Evolutionary conservation across 2,113 vertebrate species (phyloP).

Genomic region (Dipodomys spectabilis): DNA sequence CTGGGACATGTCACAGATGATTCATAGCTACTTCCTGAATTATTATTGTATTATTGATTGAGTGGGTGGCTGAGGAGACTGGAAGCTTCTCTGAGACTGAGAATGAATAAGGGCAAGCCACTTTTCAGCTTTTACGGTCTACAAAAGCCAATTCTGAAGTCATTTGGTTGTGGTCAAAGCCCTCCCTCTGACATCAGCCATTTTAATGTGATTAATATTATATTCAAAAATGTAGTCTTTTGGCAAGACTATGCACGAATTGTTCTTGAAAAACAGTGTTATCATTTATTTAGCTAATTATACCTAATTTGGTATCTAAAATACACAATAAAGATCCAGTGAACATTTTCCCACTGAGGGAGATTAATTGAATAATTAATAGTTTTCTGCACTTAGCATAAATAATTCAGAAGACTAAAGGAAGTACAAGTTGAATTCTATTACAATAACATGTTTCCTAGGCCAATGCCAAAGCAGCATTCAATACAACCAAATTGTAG

Average conservation of each 20-base stretch:
- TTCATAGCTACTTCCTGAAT: neutral
- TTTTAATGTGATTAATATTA: constrained; percentile 49
- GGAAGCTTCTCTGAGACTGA: neutral
- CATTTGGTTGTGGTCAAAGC: neutral
- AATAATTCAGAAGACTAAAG: constrained; percentile 73
- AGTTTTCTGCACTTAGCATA: constrained; percentile 54
- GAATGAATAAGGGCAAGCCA: neutral
- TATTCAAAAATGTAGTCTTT: constrained; percentile 32
- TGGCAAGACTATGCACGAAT: neutral
- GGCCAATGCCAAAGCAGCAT: neutral
- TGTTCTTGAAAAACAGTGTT: constrained; percentile 42
- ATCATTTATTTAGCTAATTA: constrained; percentile 65
- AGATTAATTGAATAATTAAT: constrained; percentile 74
- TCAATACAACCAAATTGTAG: neutral
- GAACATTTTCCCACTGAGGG: constrained; percentile 49
- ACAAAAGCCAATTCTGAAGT: no score
- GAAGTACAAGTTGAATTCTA: constrained; percentile 45
- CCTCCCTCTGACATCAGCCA: neutral
- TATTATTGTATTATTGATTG: neutral
- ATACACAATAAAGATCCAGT: constrained; percentile 56
- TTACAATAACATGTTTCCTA: neutral
- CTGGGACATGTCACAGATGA: neutral
- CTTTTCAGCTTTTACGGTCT: neutral
- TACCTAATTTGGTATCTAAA: constrained; percentile 64
- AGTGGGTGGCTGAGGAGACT: neutral